Evolutionary conservation across 2,888 invertebrate species (phyloP).

Genomic region (Epiblema foenella): DNA sequence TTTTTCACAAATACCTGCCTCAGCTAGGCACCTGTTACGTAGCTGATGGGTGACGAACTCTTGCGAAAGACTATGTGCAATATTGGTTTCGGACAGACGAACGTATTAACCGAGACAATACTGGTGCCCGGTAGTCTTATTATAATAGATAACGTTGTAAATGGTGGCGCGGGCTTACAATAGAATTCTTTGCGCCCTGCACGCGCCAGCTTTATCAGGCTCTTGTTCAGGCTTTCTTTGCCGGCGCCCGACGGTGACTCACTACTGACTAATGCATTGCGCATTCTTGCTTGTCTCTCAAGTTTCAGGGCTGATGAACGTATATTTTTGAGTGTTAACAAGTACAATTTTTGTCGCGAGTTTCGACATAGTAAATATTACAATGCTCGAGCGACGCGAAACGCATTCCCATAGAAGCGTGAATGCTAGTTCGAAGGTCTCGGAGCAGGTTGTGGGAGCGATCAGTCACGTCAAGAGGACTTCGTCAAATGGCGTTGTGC

Average conservation of each 20-base stretch:
- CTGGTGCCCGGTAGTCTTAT: conserved; percentile 56
- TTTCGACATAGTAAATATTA: conserved; percentile 31
- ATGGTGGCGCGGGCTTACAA: conserved; percentile 71
- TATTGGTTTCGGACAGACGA: conserved; percentile 10
- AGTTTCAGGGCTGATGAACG: conserved; percentile 29
- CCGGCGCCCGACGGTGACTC: conserved; percentile 67
- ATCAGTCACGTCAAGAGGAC: conserved; percentile 46
- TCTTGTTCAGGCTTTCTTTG: conserved; percentile 66
- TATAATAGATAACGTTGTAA: conserved; percentile 72
- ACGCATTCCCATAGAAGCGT: conserved; percentile 47
- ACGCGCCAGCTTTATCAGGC: conserved; percentile 62
- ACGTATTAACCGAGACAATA: conserved; percentile 46
- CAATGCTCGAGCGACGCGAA: conserved; percentile 42
- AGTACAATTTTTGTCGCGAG: conserved; percentile 1
- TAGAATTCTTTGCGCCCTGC: conserved; percentile 73
- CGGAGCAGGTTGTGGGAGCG: conserved; percentile 45
- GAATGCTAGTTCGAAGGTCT: conserved; percentile 48
- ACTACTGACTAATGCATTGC: conserved; percentile 64
- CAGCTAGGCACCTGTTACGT: conserved; percentile 61
- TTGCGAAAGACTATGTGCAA: conserved; percentile 44
- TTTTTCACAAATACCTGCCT: conserved; percentile 70
- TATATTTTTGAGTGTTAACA: conserved; percentile 3
- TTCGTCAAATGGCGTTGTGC: conserved; percentile 44
- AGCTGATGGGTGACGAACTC: conserved; percentile 42
- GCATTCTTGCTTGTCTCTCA: conserved; percentile 31